Evolutionary conservation across 2,888 invertebrate species (phyloP).

Genomic region (Cantharis rustica): DNA sequence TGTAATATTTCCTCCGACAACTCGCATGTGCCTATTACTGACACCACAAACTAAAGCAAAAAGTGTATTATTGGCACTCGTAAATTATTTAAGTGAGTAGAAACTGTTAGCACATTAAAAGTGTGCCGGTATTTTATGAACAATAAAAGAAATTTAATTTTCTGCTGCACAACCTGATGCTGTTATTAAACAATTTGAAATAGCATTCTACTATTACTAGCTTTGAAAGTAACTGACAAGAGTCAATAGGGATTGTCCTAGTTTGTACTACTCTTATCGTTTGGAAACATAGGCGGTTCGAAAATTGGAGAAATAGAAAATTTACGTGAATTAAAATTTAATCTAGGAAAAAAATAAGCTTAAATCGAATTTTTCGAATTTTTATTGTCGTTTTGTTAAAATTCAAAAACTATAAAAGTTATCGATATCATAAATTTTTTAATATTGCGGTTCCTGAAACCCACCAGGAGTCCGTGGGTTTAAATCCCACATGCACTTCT

Average conservation of each 20-base stretch:
- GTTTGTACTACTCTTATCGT: not conserved
- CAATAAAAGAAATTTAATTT: not conserved
- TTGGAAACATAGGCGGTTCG: not conserved
- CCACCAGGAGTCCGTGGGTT: not conserved
- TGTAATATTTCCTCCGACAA: conserved; percentile 72
- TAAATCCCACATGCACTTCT: not conserved
- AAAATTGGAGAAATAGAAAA: not conserved
- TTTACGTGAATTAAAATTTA: too few relatives aligned
- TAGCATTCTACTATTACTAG: not conserved
- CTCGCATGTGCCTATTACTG: conserved; percentile 64
- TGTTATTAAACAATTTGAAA: not conserved
- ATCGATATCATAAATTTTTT: not conserved
- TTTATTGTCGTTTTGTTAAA: not conserved
- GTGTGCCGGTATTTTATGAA: not conserved
- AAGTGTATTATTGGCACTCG: not conserved
- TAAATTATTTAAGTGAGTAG: not conserved
- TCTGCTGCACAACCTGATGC: not conserved
- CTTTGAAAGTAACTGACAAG: not conserved
- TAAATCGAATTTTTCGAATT: too few relatives aligned
- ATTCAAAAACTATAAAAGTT: not conserved
- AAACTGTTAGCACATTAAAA: not conserved
- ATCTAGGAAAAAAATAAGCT: too few relatives aligned
- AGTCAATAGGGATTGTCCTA: not conserved
- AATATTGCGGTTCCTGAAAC: not conserved
- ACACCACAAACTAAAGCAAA: conserved; percentile 61